Base-by-base conservation (phyloP, 2,797 vertebrate species). In the Glossophaga mutica region DNA sequence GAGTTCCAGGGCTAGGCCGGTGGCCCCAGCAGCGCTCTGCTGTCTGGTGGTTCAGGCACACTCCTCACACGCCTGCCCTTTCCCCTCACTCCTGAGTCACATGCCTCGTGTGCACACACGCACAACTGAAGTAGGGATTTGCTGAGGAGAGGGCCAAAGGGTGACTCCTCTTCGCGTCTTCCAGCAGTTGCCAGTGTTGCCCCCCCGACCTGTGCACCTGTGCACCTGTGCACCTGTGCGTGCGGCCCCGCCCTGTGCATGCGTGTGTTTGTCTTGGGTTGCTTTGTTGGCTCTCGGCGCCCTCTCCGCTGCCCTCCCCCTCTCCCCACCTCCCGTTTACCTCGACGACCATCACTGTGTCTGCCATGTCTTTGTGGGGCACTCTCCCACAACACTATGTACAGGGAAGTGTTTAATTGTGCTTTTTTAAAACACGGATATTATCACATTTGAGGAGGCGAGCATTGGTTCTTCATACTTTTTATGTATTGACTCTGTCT, bases 401-500 rank as follows among this genome's bases (percentile, higher is more conserved):
- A 52, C 7, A 26, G 21, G 89, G 71, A 92, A 78, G 12, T 85
- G 9, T 44, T 90, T 67, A 37, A 44, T 67, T 95, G 42, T 77
- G 55, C 12, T 82, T 94, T 90, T 94, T 73, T 24, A 0, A 34
- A 46, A 73, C 59, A 21, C 39, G 34, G 52, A 50, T 79, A 50
- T 76, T 90, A 46, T 24, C n/a, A 74, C 50, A 74, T 74, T 46
- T 92, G 73, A 94, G 48, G 67, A 70, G 11, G 6, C 70, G 34
- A 62, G 48, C 87, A 4, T 74, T 85, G 16, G 22, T 68, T 95
- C 65, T 88, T 90, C 9, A 9, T 96, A 57, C 15, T 81, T 37
- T 90, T 94, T 85, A 76, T 22, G 71, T 57, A 57, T 48, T 76
- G 3, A 39, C 12, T 71, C 9, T 74, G 4, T 67, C 68, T 95